Base-by-base conservation (phyloP, 2,113 vertebrate species). In the Gopherus evgoodei region DNA sequence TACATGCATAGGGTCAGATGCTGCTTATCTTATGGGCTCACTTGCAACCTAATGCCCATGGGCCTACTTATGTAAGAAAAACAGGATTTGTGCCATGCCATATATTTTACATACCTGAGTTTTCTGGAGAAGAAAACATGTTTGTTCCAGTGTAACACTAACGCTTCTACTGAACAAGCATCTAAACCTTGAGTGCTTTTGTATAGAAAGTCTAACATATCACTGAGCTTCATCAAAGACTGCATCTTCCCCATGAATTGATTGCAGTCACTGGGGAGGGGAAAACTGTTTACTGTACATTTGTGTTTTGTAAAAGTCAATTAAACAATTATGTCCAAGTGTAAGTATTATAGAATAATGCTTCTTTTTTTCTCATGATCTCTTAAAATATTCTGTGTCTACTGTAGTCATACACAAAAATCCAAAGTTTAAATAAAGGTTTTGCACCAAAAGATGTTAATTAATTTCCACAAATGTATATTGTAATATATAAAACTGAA, bases 271-370 rank as follows among this genome's bases (percentile, higher is more conserved):
- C 3, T 57, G 31, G 72, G 35, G 49, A 4, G 56, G 57, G 81
- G 56, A 6, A 75, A 3, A 42, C 50, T 90, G 84, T 94, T 72
- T 72, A 88, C 50, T 90, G 47, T 88, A 62, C 54, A n/a, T 80
- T 84, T 80, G 52, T 79, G 84, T 86, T 75, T 56, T 90, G 35
- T 88, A 59, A 12, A 92, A 85, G 47, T 57, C 44, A 0, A 0
- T 80, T 27, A 47, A 78, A 38, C 8, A 54, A 44, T 13, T 57
- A 86, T 1, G 0, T 91, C 19, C 10, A 81, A 84, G 1, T 88
- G 50, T 90, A 96, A 92, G 91, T 91, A 88, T 13, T 92, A 87
- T 78, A 83, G 87, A 93, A 83, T 44, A 90, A 89, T 69, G n/a
- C 31, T 12, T 22, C 9, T 84, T 91, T 27, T 91, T 91, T 94